Evolutionary conservation across 2,797 vertebrate species (phyloP), one percentile per base, ranked within the genome.

Genomic region (Xyrichtys novacula): DNA sequence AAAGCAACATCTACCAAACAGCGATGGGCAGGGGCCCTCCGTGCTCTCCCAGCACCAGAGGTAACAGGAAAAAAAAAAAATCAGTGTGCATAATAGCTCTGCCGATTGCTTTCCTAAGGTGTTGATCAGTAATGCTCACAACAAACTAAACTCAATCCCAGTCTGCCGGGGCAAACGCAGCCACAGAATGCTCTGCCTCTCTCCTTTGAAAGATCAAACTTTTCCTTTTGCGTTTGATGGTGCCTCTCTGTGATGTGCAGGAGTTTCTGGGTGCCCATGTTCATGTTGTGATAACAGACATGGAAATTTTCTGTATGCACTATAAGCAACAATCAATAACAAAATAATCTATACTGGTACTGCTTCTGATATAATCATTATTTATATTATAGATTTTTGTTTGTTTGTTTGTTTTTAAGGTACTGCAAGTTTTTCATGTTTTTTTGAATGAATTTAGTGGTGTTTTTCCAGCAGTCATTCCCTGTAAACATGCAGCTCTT

Each of bases 1-100:
- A 90, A 34, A 89, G 90, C 88, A 80, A 34, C 78, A 80, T 91
- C 88, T 88, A 85, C 80, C 80, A 89, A 65, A 76, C 75, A 72
- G 84, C 86, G 82, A 77, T 76, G 86, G 76, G 78, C 85, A 69
- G 11, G 68, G 68, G 74, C 80, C 78, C 78, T 87, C 65, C 65
- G 36, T 68, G 76, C 83, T 71, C 64, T 64, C 74, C 74, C 58
- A 90, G 88, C 88, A 87, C 85, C 84, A 87, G 81, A 89, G 89
- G 88, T 89, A 83, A 78, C 53, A 12, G 56, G 59, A 8, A 3
- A 10, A 9, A 32, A 34, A 12, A 82, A 59, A 87, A 85, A 91
- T 90, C 82, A 81, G 78, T 84, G 87, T 86, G 85, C 81, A 92
- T 93, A 93, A 93, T 92, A 90, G 87, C 87, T 89, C 88, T 85